Percentiles rank a stretch among this genome's conserved stretches.
Conservation (phyloP, 2,888 invertebrate genomes). For the Eristalis arbustorum region DNA sequence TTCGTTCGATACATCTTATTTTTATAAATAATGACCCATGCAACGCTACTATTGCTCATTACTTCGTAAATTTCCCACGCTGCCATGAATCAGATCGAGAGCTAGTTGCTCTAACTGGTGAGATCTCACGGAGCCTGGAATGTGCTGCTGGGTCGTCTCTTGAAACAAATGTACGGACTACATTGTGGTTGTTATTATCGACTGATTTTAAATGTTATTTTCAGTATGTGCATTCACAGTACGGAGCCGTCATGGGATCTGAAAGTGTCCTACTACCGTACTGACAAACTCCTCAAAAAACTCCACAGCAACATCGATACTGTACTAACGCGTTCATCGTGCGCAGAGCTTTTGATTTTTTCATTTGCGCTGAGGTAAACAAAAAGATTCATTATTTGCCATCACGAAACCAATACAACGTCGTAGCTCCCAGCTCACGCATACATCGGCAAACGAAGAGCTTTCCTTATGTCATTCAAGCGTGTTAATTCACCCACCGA, state of each 20-base stretch:
- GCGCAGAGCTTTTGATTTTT: slow-evolving; percentile 15
- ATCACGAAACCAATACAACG: not conserved
- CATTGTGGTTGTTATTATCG: no score
- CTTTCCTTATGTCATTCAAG: slow-evolving; percentile 19
- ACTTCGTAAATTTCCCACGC: no score
- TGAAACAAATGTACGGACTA: no score
- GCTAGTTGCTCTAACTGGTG: no score
- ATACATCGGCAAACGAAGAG: not conserved
- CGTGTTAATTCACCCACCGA: not conserved
- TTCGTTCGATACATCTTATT: no score
- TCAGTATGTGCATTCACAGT: no score
- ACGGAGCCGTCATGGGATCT: not conserved
- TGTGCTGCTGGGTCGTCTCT: no score
- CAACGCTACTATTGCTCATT: no score
- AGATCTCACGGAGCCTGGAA: no score
- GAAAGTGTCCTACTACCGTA: not conserved
- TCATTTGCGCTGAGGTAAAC: slow-evolving; percentile 23
- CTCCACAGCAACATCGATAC: slow-evolving; percentile 34
- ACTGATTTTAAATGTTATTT: no score
- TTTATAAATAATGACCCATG: no score
- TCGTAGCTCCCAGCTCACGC: not conserved
- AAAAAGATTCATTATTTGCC: slow-evolving; percentile 9
- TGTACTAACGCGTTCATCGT: not conserved
- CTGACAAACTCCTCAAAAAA: not conserved
- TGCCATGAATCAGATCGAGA: no score